Evolutionary conservation across 2,113 vertebrate species (phyloP).

Genomic region (Stegostoma tigrinum): DNA sequence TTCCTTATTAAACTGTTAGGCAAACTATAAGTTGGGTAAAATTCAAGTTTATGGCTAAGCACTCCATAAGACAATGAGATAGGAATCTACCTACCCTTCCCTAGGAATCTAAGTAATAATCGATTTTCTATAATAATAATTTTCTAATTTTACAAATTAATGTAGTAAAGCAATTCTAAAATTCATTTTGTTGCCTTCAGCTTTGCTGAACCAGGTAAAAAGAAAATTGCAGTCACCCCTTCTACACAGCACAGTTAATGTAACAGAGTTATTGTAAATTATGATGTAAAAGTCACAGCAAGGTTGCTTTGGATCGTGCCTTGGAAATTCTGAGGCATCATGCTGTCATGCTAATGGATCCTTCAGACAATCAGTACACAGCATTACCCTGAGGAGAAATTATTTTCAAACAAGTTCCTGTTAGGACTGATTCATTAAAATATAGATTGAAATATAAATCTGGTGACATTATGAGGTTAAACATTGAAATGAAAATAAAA

Average conservation of each 20-base stretch:
- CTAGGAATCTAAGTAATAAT: not conserved
- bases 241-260: not conserved
- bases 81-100: not conserved
- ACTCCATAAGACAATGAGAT: not conserved
- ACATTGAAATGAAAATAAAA: too few relatives aligned
- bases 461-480: not conserved
- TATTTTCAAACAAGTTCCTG: not conserved
- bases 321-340: not conserved
- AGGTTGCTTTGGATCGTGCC: not conserved
- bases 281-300: not conserved
- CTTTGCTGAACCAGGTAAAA: not conserved
- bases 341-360: not conserved
- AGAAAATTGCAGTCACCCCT: not conserved
- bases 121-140: not conserved
- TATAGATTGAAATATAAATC: not conserved
- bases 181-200: not conserved
- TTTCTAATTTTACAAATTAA: not conserved
- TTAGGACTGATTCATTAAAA: not conserved
- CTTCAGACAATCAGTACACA: not conserved
- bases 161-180: not conserved
- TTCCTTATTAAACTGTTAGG: too few relatives aligned
- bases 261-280: not conserved
- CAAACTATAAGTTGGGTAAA: not conserved
- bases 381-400: not conserved
- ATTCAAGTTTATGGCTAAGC: not conserved